These are phyloP conservation scores for Caenorhabditis sp. DNA, from an alignment of 2,888 invertebrate species.

Conservation along the genomic window DNA sequence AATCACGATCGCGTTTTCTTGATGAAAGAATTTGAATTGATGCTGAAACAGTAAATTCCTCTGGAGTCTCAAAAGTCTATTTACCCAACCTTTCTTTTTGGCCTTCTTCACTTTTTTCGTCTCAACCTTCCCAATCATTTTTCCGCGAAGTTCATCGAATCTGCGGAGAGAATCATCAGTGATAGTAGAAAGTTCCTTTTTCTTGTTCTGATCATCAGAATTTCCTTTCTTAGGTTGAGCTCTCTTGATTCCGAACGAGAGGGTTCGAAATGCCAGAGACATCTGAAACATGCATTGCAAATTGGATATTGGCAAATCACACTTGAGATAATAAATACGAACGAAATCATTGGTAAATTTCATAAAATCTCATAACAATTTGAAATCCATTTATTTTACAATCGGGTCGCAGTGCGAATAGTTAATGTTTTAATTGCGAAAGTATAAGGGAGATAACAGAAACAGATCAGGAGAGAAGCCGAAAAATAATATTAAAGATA, in stretches of 20 bases:
- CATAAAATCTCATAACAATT: neutral
- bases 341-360: neutral
- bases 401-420: neutral
- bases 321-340: neutral
- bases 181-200: conserved; percentile 53
- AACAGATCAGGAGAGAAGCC: neutral
- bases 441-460: neutral
- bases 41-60: conserved; percentile 14
- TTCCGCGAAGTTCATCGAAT: conserved; percentile 57
- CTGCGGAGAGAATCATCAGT: conserved; percentile 34
- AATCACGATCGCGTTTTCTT: conserved; percentile 46
- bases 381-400: neutral
- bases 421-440: neutral
- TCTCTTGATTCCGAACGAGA: conserved; percentile 62
- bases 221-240: conserved; percentile 26
- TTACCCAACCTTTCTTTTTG: conserved; percentile 36
- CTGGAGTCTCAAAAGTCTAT: neutral
- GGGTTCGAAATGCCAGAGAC: conserved; percentile 51
- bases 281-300: conserved; percentile 20
- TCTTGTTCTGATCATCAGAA: neutral
- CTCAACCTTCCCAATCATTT: conserved; percentile 59
- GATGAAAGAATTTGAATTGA: conserved; percentile 49
- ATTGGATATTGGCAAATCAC: no score
- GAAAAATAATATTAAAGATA: conserved; percentile 9
- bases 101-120: conserved; percentile 25